These are phyloP conservation scores for Erebia ligea DNA, from an alignment of 2,888 invertebrate genomes.

Conservation along the genomic window DNA sequence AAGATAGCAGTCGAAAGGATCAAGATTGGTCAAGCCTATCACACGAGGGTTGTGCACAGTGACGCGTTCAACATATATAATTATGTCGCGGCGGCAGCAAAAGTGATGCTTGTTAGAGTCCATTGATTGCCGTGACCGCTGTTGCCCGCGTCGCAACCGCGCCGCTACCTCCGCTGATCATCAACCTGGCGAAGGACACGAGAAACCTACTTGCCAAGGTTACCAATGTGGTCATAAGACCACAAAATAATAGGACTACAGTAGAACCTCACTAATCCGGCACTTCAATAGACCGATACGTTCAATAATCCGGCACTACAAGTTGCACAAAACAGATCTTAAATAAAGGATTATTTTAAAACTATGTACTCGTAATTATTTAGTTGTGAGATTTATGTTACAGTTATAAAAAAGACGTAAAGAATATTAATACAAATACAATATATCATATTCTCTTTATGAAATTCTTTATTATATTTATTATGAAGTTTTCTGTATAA, in stretches of 20 bases:
- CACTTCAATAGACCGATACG: too few species aligned
- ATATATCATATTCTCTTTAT: too few species aligned
- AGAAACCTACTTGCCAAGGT: not conserved
- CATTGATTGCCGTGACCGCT: conserved; percentile 22
- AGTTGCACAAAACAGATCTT: too few species aligned
- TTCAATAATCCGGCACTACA: too few species aligned
- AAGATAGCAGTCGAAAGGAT: conserved; percentile 30
- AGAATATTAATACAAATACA: too few species aligned
- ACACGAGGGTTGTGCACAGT: conserved; percentile 51
- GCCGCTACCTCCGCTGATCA: not conserved
- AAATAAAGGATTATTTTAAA: too few species aligned
- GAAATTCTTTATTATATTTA: too few species aligned
- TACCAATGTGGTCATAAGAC: not conserved
- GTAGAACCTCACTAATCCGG: too few species aligned
- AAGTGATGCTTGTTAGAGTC: conserved; percentile 29
- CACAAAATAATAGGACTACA: not conserved
- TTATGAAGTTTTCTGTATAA: too few species aligned
- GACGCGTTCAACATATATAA: conserved; percentile 63
- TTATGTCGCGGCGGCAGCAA: conserved; percentile 50
- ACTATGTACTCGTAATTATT: too few species aligned
- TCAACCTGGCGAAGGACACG: not conserved
- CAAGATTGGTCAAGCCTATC: conserved; percentile 42
- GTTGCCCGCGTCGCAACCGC: not conserved
- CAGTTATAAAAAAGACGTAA: too few species aligned
- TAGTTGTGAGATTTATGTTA: too few species aligned